phyloP scores from a whole-genome alignment of 2,113 vertebrate genomes.

The Plecturocebus donacophilus region DNA sequence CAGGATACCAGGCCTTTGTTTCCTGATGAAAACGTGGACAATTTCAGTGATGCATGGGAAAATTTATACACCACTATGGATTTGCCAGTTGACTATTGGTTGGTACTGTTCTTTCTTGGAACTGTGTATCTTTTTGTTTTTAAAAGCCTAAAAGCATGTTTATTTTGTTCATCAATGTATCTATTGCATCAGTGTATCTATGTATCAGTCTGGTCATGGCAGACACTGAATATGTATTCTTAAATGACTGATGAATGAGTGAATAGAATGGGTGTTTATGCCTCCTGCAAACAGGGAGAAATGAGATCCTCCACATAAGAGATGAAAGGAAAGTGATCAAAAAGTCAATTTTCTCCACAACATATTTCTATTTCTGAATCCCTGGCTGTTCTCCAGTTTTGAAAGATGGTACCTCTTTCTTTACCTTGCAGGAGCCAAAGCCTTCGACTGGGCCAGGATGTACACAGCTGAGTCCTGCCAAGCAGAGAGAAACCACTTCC shows the following conservation, averaged over 20 bases:
- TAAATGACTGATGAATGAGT: background rate
- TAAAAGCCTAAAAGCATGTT: background rate
- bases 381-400: background rate
- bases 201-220: background rate
- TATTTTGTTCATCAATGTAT: background rate
- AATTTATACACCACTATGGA: background rate
- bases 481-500: constrained; percentile 8
- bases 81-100: background rate
- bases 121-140: background rate
- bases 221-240: background rate
- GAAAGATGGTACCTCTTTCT: background rate
- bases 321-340: background rate
- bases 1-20: background rate
- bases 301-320: background rate
- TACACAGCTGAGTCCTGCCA: background rate
- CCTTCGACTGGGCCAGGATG: background rate
- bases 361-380: background rate
- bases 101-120: background rate
- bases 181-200: background rate
- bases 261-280: background rate
- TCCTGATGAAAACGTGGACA: background rate
- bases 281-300: background rate
- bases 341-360: background rate
- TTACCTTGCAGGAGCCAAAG: background rate
- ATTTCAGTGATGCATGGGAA: background rate